Percentiles rank a stretch among this genome's conserved stretches.
Evolutionary conservation across 1,140 invertebrate species (phyloP).

Genomic region (Druon quercuslanigerum): DNA sequence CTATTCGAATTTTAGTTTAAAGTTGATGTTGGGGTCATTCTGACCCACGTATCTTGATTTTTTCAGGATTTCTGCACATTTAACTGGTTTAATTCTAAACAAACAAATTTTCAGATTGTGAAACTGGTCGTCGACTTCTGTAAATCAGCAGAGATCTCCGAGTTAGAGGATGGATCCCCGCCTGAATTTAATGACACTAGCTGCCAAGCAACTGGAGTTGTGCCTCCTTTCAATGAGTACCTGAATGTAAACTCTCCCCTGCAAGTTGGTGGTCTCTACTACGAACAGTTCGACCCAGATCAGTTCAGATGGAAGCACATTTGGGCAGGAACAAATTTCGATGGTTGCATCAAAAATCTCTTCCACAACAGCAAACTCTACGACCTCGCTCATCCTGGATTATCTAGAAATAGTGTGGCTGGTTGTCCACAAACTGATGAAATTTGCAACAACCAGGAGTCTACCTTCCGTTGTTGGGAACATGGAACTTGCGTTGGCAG

Average conservation of each 20-base stretch:
- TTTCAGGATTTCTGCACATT: too few species aligned
- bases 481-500: conserved; percentile 96
- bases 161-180: conserved; percentile 90
- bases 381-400: conserved; percentile 91
- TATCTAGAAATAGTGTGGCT: conserved; percentile 88
- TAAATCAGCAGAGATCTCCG: conserved; percentile 88
- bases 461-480: conserved; percentile 89
- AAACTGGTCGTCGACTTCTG: conserved; percentile 95
- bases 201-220: conserved; percentile 91
- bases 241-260: conserved; percentile 96
- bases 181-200: conserved; percentile 90
- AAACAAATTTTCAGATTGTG: conserved; percentile 77
- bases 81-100: neutral
- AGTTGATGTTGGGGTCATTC: too few species aligned
- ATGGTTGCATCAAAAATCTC: conserved; percentile 96
- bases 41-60: too few species aligned
- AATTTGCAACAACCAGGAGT: conserved; percentile 87
- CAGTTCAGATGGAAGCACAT: conserved; percentile 91
- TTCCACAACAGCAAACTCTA: conserved; percentile 97
- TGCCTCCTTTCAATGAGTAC: conserved; percentile 97
- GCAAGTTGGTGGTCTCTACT: conserved; percentile 93
- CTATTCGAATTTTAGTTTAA: too few species aligned
- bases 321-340: conserved; percentile 91
- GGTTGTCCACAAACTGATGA: conserved; percentile 95
- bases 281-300: conserved; percentile 89